phyloP scores from a whole-genome alignment of 1,140 invertebrate species.

The Ylistrum balloti region DNA sequence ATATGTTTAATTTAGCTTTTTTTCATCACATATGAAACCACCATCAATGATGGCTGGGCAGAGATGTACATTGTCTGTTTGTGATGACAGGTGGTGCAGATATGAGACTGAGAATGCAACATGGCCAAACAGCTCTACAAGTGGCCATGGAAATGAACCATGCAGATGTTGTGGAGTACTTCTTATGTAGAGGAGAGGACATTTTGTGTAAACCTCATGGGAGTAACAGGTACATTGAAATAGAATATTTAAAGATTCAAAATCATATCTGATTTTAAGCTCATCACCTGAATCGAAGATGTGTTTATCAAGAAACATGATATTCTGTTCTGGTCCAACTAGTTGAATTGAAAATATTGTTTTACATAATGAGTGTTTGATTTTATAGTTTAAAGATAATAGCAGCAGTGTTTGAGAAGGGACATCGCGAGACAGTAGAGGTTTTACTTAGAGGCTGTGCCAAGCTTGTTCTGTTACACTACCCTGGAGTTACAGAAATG shows the following conservation, averaged over 20 bases:
- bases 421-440: slow-evolving; percentile 57
- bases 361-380: neutral
- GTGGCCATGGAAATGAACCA: slow-evolving; percentile 67
- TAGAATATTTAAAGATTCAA: too few relatives aligned
- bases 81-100: slow-evolving; percentile 69
- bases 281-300: too few relatives aligned
- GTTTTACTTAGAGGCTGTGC: slow-evolving; percentile 67
- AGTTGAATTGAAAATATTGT: neutral
- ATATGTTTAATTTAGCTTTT: neutral
- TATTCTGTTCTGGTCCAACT: neutral
- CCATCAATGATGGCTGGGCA: neutral
- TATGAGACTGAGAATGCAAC: slow-evolving; percentile 64
- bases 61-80: neutral
- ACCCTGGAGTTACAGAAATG: slow-evolving; percentile 60
- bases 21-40: neutral
- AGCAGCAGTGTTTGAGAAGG: slow-evolving; percentile 65
- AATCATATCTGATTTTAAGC: too few relatives aligned
- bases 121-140: slow-evolving; percentile 66
- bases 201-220: slow-evolving; percentile 57
- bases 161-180: slow-evolving; percentile 66
- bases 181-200: slow-evolving; percentile 68
- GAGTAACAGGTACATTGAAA: slow-evolving; percentile 53
- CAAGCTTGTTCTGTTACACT: slow-evolving; percentile 61
- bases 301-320: too few relatives aligned
- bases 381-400: slow-evolving; percentile 62